phyloP scores from a whole-genome alignment of 2,797 vertebrate genomes.

The Chaetophractus vellerosus region DNA sequence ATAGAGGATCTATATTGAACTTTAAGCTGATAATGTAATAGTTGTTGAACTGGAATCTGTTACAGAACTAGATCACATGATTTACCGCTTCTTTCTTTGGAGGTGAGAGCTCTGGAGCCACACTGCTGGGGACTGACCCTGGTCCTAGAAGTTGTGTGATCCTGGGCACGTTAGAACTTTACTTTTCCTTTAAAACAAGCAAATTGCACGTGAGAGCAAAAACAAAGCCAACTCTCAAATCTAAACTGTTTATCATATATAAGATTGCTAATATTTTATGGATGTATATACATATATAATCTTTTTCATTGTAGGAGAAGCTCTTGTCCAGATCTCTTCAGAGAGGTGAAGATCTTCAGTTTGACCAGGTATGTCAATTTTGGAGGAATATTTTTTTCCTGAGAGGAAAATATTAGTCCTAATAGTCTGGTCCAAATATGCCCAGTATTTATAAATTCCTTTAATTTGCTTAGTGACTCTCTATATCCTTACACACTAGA shows the following conservation, averaged over 20 bases:
- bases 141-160: too few species aligned
- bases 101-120: not conserved
- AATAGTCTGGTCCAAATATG: not conserved
- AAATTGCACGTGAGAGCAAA: not conserved
- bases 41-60: not conserved
- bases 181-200: not conserved
- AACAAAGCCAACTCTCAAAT: not conserved
- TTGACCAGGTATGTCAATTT: slow-evolving; percentile 96
- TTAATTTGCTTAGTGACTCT: slow-evolving; percentile 16
- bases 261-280: not conserved
- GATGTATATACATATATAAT: not conserved
- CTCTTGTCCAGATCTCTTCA: slow-evolving; percentile 98
- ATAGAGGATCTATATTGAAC: not conserved
- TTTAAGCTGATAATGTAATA: not conserved
- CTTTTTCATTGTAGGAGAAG: slow-evolving; percentile 94
- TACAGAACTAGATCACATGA: not conserved
- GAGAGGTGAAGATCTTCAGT: slow-evolving; percentile 99
- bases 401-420: slow-evolving; percentile 3
- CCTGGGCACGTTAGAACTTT: not conserved
- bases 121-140: not conserved
- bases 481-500: not conserved
- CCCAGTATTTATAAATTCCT: slow-evolving; percentile 6
- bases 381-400: slow-evolving; percentile 2
- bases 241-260: not conserved
- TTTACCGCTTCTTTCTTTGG: not conserved